Base-by-base conservation (phyloP, 92 coral and sea anemone genomes). In the Phenganax marumi region DNA sequence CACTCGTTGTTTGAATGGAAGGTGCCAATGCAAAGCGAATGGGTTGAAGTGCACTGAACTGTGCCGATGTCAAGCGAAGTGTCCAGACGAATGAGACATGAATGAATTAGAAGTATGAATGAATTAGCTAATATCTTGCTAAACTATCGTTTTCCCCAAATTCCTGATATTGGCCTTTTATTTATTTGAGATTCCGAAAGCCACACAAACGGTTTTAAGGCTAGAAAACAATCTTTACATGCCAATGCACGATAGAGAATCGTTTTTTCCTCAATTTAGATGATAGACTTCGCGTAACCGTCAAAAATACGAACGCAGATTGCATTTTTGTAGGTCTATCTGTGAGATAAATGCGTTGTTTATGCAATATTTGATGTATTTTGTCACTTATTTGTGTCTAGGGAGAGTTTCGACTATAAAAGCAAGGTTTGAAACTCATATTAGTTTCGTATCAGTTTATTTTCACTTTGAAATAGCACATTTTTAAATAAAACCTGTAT, bases 1-100 rank as follows among this genome's bases (percentile, higher is more conserved):
- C 75, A 69, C 75, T 7, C 22, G 18, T 69, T 69, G 75, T 69
- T 23, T 49, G 22, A 39, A 23, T 8, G 75, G 39, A 10, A 69
- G 52, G 23, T 69, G 68, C 33, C 21, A 62, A 23, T 69, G 75
- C 75, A 69, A 18, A 49, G 33, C 18, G 52, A 69, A 39, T 69
- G 75, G 75, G 75, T 39, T 69, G 52, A 69, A 69, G 75, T 69
- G 75, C 17, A 69, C 75, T 14, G 75, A 69, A 51, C n/a, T 69
- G 33, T 69, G 75, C 54, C 1, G 75, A 18, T 69, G 75, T 69
- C 75, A 39, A 51, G 52, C 75, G 17, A 69, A 69, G n/a, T 68
- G 73, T 47, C 6, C 63, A 56, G 63, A 56, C 21, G 63, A 1
- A 19, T 56, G 63, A 56, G 63, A 0, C 63, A 56, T 56, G 43